Percentiles rank a stretch among this genome's conserved stretches.
phyloP scores from a whole-genome alignment of 2,797 vertebrate species.

The Salarias fasciatus region DNA sequence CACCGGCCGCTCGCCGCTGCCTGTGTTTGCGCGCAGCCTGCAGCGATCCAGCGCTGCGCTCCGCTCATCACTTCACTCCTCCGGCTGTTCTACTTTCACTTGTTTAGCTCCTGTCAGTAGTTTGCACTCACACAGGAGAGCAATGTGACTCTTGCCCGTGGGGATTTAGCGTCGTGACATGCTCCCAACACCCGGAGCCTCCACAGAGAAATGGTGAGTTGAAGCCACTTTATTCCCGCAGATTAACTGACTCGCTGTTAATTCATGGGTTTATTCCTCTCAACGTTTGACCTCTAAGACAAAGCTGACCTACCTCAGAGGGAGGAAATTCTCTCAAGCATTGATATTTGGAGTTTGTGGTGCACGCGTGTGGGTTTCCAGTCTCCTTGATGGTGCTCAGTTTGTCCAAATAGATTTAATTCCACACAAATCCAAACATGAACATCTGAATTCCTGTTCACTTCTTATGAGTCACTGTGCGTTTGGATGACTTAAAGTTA shows the following conservation, averaged over 20 bases:
- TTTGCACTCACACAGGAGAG: constrained; percentile 21
- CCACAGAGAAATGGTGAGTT: constrained; percentile 69
- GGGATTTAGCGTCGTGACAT: constrained; percentile 67
- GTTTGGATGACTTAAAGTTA: no score
- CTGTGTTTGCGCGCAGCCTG: constrained; percentile 32
- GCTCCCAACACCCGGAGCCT: constrained; percentile 52
- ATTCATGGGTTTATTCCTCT: neutral
- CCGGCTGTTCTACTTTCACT: neutral
- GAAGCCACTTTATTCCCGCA: neutral
- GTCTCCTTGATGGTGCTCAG: no score
- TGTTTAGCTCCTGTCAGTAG: neutral
- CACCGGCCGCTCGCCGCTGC: constrained; percentile 15
- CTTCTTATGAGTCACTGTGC: no score
- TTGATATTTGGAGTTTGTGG: neutral
- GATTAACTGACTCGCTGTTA: neutral
- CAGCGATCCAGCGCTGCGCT: constrained; percentile 14
- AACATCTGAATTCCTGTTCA: no score
- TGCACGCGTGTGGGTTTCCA: neutral
- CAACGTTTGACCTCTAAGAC: constrained; percentile 33
- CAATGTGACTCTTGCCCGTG: constrained; percentile 29
- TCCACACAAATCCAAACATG: no score
- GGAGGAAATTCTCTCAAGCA: no score
- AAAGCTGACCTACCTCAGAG: neutral
- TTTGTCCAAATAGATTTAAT: no score
- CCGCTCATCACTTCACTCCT: neutral